Evolutionary conservation across 1,140 invertebrate species (phyloP).

Genomic region (Drosophila nannoptera): DNA sequence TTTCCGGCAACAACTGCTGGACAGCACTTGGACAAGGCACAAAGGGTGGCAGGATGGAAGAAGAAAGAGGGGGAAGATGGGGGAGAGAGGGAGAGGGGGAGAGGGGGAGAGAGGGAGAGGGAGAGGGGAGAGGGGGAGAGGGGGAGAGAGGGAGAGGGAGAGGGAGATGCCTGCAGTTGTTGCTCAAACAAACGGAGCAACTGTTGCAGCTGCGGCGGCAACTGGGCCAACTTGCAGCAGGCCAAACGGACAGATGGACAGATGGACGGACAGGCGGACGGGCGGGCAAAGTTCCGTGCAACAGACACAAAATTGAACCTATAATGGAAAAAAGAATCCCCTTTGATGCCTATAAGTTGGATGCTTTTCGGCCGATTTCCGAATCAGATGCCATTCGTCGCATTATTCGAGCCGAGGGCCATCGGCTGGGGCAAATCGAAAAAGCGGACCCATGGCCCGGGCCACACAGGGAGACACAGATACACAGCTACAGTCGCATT

Average conservation of each 20-base stretch:
- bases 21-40: constrained; percentile 3
- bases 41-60: not conserved
- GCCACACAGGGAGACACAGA: no score
- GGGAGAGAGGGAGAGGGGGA: not conserved
- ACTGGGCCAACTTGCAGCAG: constrained; percentile 17
- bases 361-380: no score
- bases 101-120: not conserved
- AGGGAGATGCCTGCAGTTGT: constrained; percentile 2
- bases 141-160: not conserved
- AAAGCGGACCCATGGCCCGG: not conserved
- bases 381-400: no score
- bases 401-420: no score
- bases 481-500: constrained; percentile 29
- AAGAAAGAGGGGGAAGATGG: not conserved
- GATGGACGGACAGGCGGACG: constrained; percentile 38
- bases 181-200: constrained; percentile 37
- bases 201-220: constrained; percentile 35
- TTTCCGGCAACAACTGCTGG: constrained; percentile 11
- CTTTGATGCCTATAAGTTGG: no score
- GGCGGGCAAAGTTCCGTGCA: constrained; percentile 18
- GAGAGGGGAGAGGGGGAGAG: not conserved
- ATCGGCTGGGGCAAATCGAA: no score
- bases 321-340: no score
- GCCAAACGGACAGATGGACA: constrained; percentile 7
- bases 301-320: not conserved